Base-by-base conservation (phyloP, 2,888 invertebrate genomes). In the Eupithecia tripunctaria region DNA sequence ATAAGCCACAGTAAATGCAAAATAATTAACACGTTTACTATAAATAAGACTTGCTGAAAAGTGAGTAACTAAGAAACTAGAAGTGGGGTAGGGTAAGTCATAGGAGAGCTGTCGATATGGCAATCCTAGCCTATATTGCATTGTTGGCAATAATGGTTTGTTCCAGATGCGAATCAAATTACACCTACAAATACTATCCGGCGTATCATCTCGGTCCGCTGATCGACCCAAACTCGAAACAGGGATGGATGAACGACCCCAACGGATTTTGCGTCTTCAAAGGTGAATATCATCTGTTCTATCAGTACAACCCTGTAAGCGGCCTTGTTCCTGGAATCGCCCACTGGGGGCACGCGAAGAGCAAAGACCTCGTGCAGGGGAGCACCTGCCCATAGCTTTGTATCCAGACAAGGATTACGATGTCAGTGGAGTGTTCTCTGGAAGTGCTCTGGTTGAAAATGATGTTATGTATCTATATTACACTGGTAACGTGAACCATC, bases 241-340 rank as follows among this genome's bases (percentile, higher is more conserved):
- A 77, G 4, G 95, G 94, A 59, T 95, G 95, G 95, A 93, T 95
- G 87, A 95, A 95, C 79, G 95, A 95, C 71, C 95, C 95, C 0
- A 95, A 95, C 70, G 95, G 95, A 8, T 92, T 95, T 74, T 86
- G 92, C 68, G 76, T 84, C 51, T 93, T 82, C 75, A 79, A 86
- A 6, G 83, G 86, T 1, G 85, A 88, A 21, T 95, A 92, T 75
- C 95, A 95, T 76, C 79, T 95, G 5, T 95, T 94, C 76, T 95
- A 92, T 78, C 95, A 95, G 80, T 88, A 89, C 78, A 92, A 95
- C 73, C 95, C 95, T 0, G 63, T 86, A 3, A 86, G 85, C 41
- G 89, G 91, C 63, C 77, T 80, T 1, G 85, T 77, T 4, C 85
- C 93, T 0, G 89, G 91, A 3, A 85, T 83, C 21, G 94, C 92